phyloP scores from a whole-genome alignment of 2,888 invertebrate species.

The Phortica magna region DNA sequence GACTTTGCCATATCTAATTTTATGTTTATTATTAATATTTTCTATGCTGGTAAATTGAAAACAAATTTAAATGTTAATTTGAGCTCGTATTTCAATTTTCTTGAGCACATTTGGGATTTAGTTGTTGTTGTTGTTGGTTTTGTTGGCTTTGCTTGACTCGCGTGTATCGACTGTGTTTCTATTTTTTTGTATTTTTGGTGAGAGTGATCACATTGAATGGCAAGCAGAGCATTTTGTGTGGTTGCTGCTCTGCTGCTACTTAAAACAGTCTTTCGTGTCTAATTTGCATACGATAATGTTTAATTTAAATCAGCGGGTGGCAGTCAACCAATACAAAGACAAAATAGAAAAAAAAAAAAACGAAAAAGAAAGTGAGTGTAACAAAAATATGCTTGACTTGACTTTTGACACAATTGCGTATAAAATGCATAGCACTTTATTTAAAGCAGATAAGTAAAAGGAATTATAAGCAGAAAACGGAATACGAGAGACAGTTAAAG shows the following conservation, averaged over 20 bases:
- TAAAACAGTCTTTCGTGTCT: slow-evolving; percentile 40
- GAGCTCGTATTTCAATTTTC: slow-evolving; percentile 61
- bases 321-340: neutral
- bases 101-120: slow-evolving; percentile 1
- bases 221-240: neutral
- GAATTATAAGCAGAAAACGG: neutral
- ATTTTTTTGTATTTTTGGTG: neutral
- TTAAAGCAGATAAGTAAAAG: neutral
- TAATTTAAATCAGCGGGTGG: slow-evolving; percentile 42
- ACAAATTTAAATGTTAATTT: slow-evolving; percentile 71
- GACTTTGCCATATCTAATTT: slow-evolving; percentile 6
- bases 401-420: neutral
- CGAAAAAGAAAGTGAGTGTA: neutral
- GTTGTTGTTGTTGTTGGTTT: slow-evolving; percentile 18
- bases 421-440: neutral
- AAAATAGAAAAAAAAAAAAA: neutral
- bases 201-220: slow-evolving; percentile 19
- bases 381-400: too few species aligned
- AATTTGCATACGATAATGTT: slow-evolving; percentile 59
- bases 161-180: slow-evolving; percentile 21
- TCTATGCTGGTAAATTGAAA: slow-evolving; percentile 59
- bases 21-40: slow-evolving; percentile 24
- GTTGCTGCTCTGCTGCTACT: neutral
- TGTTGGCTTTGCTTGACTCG: slow-evolving; percentile 35
- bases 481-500: neutral